Base-by-base conservation (phyloP, 1,140 invertebrate genomes). In the Archivesica marissinica region DNA sequence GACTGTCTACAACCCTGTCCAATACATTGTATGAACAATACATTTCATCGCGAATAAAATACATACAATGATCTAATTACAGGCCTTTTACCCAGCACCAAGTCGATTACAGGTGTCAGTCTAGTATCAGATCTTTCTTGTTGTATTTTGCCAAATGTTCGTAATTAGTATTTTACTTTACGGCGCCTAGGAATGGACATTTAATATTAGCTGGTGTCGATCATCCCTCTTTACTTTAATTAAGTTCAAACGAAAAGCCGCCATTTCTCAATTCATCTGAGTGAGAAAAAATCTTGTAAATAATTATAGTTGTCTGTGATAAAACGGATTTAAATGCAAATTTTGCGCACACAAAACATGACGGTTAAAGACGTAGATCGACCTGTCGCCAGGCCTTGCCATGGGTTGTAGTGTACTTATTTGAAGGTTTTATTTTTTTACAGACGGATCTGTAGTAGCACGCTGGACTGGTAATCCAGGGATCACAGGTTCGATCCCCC, bases 291-390 rank as follows among this genome's bases (percentile, higher is more conserved):
- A 72, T 13, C 68, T 47, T 72, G 25, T 33, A n/a, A 33, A 33
- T 72, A 50, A 72, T 30, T 41, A 50, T 9, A 72, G 13, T 20
- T 72, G 33, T 50, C 68, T 3, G 39, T 72, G 50, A n/a, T n/a
- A n/a, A 72, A 72, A 72, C 39, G 68, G 68, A 72, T 72, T 72
- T 72, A 72, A 72, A 72, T 72, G 68, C 68, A 72, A 72, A 72
- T 72, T n/a, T n/a, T n/a, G n/a, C n/a, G n/a, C n/a, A n/a, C n/a
- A n/a, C n/a, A n/a, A n/a, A n/a, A n/a, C n/a, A n/a, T n/a, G n/a
- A n/a, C n/a, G n/a, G 39, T 44, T 25, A 50, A 50, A 33, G 41
- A 28, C 41, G 39, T 9, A 47, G 28, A 33, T 25, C 15, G 28
- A 15, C 0, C 20, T 44, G 44, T 13, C 68, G 41, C 13, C 35